A percentile compares a stretch with the other conserved stretches of the same genome.
These are phyloP conservation scores for Glyptemys insculpta DNA, from an alignment of 2,797 vertebrate species.

Conservation along the genomic window DNA sequence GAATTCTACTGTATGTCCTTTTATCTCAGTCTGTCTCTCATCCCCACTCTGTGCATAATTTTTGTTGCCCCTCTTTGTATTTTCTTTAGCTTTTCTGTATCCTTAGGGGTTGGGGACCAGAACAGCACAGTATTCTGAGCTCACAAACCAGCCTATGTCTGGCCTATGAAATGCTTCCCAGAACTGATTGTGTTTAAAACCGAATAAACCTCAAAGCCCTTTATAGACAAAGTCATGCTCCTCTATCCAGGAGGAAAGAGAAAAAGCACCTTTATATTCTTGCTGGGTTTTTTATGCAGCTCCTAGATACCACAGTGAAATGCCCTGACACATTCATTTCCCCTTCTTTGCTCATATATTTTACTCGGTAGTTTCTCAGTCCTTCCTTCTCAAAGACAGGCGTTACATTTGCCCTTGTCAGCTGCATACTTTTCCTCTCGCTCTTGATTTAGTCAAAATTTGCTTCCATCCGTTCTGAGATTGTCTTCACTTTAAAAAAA, in stretches of 20 bases:
- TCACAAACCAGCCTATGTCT: neutral
- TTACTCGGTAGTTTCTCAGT: neutral
- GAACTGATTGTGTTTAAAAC: neutral
- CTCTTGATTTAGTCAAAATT: neutral
- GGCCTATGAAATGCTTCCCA: neutral
- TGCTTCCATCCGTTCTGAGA: neutral
- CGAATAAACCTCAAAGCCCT: too few species aligned
- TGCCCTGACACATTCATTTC: rapidly evolving
- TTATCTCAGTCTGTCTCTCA: too few species aligned
- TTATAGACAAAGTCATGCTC: neutral
- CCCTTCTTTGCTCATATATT: neutral
- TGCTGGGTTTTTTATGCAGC: neutral
- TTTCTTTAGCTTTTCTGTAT: neutral
- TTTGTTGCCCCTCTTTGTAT: neutral
- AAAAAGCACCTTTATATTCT: neutral
- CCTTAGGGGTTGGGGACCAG: neutral
- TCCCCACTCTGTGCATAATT: neutral
- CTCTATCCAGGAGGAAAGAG: neutral
- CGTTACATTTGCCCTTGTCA: neutral
- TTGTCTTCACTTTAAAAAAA: constrained; percentile 12
- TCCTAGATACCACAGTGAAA: neutral
- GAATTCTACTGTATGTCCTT: too few species aligned
- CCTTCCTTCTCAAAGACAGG: neutral
- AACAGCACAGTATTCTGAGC: neutral
- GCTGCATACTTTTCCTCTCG: neutral